Percentiles rank a stretch among this genome's conserved stretches.
Conservation (phyloP, 2,113 vertebrate species). For the Aegypius monachus region DNA sequence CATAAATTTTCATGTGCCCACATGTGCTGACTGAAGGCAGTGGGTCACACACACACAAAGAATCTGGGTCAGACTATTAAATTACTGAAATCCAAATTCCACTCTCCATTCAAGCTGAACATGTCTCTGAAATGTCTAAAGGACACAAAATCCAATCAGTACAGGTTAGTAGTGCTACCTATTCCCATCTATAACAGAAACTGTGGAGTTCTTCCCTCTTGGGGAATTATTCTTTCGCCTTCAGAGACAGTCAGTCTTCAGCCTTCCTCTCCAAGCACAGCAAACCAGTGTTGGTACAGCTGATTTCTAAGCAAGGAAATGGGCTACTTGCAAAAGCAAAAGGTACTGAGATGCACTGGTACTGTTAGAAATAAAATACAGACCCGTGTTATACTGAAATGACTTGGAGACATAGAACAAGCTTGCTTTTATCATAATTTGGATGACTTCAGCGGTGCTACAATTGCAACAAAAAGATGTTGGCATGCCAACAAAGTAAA, state of each 20-base stretch:
- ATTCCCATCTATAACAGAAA: neutral
- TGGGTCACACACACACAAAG: neutral
- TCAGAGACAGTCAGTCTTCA: neutral
- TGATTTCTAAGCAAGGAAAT: neutral
- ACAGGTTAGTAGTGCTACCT: neutral
- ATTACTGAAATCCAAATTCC: neutral
- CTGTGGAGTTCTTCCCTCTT: neutral
- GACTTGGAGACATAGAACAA: neutral
- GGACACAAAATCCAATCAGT: neutral
- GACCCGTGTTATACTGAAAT: neutral
- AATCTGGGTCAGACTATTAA: neutral
- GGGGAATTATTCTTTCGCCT: neutral
- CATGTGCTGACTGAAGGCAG: neutral
- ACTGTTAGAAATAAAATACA: neutral
- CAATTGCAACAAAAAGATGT: neutral
- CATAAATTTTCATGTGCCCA: neutral
- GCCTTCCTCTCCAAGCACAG: neutral
- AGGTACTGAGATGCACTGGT: neutral
- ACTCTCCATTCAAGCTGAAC: neutral
- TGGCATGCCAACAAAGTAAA: neutral
- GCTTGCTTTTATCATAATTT: neutral
- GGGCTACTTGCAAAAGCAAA: neutral
- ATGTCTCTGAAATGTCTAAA: neutral
- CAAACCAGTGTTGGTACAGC: neutral
- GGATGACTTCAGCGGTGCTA: neutral